Evolutionary conservation across 1,140 invertebrate species (phyloP).

Genomic region (Ceratina calcarata): DNA sequence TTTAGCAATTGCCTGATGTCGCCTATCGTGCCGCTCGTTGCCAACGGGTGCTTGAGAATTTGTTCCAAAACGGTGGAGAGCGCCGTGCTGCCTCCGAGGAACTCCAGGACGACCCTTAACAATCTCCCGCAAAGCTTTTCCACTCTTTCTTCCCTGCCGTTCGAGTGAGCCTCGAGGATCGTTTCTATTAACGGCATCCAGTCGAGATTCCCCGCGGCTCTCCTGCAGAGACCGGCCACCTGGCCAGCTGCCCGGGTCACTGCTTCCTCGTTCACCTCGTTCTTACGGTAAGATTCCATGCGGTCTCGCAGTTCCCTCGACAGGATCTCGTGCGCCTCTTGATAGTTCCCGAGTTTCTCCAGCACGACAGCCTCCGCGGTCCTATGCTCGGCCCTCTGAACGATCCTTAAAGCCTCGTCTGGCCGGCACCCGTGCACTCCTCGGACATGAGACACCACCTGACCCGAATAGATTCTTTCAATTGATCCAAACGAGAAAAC

Average conservation of each 20-base stretch:
- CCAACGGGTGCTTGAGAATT: slow-evolving; percentile 77
- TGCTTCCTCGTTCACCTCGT: slow-evolving; percentile 65
- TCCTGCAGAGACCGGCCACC: slow-evolving; percentile 74
- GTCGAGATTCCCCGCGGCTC: slow-evolving; percentile 75
- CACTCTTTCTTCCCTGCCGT: slow-evolving; percentile 67
- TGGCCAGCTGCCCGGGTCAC: slow-evolving; percentile 67
- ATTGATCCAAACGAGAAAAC: too few species aligned
- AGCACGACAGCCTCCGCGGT: slow-evolving; percentile 76
- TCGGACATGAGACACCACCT: slow-evolving; percentile 74
- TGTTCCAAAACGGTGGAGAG: slow-evolving; percentile 76
- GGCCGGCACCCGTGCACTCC: slow-evolving; percentile 74
- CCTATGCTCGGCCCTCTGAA: slow-evolving; percentile 69
- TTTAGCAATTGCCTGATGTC: slow-evolving; percentile 76
- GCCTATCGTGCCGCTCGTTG: slow-evolving; percentile 78
- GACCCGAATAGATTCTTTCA: too few species aligned
- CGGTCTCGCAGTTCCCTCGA: slow-evolving; percentile 48
- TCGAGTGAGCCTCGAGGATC: slow-evolving; percentile 70
- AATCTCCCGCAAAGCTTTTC: slow-evolving; percentile 73
- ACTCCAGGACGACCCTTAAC: slow-evolving; percentile 75
- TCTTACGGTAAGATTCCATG: slow-evolving; percentile 43
- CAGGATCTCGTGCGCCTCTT: slow-evolving; percentile 76
- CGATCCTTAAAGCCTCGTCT: slow-evolving; percentile 75
- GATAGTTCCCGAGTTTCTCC: slow-evolving; percentile 77
- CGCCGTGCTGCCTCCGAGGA: slow-evolving; percentile 76
- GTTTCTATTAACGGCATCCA: slow-evolving; percentile 78